Evolutionary conservation across 2,888 invertebrate species (phyloP), one percentile per base, ranked within the genome.

Genomic region (Leucophenga montana): DNA sequence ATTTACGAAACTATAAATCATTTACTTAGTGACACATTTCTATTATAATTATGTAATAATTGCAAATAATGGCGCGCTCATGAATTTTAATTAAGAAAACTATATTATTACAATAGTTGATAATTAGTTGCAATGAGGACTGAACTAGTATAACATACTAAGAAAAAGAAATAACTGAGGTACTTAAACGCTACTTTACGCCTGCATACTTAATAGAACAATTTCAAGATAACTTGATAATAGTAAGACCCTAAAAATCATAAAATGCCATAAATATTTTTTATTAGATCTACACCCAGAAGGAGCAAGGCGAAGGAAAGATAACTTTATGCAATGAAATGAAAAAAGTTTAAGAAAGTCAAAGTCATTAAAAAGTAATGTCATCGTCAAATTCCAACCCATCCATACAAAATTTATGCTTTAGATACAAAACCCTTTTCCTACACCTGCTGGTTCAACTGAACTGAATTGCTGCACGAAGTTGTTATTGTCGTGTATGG

Each of bases 321-420:
- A 69, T 33, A 59, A n/a, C 16, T 57, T 57, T 27, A 11, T 68
- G 70, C 71, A 72, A 71, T 74, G 75, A 79, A 80, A 75, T 84
- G 79, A 22, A 64, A 66, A 53, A 66, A 66, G 27, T 82, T 77
- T 77, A 83, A 84, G 77, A 81, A 81, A 84, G 85, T 84, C 85
- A 82, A 84, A 82, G 82, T 83, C 82, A 82, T 82, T 84, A 84
- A 82, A 82, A 78, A 78, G 84, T 84, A 82, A 82, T 82, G 82
- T 78, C 82, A 81, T 77, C 83, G 81, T 84, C 84, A 83, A 64
- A 64, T 50, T 16, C 11, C 59, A 64, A 46, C 22, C 62, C 57
- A 11, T 14, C 0, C 22, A 22, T 22, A 27, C 13, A 56, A 14
- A 14, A 18, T 46, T n/a, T 54, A 57, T 57, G 73, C 74, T 67